Evolutionary conservation across 2,797 vertebrate species (phyloP), one percentile per base, ranked within the genome.

Genomic region (Sebastes oblongus): DNA sequence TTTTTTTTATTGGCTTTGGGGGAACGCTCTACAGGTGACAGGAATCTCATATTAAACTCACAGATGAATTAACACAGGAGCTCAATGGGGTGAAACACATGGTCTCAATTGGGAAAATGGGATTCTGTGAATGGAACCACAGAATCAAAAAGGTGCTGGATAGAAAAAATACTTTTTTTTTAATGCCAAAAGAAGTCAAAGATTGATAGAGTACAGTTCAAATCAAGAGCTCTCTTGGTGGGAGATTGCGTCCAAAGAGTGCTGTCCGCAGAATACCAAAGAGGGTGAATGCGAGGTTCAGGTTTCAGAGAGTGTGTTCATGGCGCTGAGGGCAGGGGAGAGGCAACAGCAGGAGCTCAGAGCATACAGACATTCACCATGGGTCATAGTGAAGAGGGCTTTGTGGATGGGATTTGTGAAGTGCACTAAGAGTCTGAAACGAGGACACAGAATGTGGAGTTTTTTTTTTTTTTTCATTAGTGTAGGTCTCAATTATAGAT

Each of bases 181-280:
- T 27, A 68, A 82, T 81, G 83, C 68, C 77, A 69, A 86, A 86
- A 82, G 82, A 73, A 84, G 82, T 70, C 75, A 82, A 86, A 81
- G 86, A 92, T 91, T 86, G 58, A 92, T 90, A 82, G 6, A 56
- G 84, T 88, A 75, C 55, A 78, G 86, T 91, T 87, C 73, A 82
- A 86, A 91, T 90, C 89, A 80, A 90, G 81, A 88, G 74, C 81
- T 82, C 83, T 90, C 82, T 61, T 78, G 75, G 81, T 83, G 52
- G 85, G 81, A 77, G 74, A 91, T 84, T 89, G 83, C 82, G 80
- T 88, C 79, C 78, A 78, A 73, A 55, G 80, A 78, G 78, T 66
- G 74, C 67, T 77, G 83, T 88, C 67, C 84, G 79, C 69, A 1
- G 89, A 94, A 93, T 90, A 90, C 82, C 85, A 91, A 91, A 75